phyloP scores from a whole-genome alignment of 1,140 invertebrate genomes.

The Hylaeus volcanicus region DNA sequence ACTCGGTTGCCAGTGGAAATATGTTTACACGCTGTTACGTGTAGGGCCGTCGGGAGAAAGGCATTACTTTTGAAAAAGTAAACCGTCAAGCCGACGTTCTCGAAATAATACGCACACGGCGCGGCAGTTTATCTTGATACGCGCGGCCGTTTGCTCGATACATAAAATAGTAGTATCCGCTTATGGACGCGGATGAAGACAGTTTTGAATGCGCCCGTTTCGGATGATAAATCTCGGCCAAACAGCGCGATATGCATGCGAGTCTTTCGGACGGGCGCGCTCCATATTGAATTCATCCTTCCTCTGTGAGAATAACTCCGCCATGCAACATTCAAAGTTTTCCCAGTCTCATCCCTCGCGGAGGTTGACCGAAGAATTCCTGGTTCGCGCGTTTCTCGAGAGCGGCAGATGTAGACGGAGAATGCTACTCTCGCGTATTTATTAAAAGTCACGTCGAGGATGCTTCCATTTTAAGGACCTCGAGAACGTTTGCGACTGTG shows the following conservation, averaged over 20 bases:
- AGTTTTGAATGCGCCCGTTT: background rate
- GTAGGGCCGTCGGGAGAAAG: background rate
- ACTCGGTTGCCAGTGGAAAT: background rate
- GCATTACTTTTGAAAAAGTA: conserved; percentile 1
- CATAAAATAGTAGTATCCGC: conserved; percentile 1
- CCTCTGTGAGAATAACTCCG: background rate
- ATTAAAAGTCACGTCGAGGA: too few relatives aligned
- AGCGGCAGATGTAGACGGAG: too few relatives aligned
- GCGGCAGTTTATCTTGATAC: conserved; percentile 30
- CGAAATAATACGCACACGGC: conserved; percentile 22
- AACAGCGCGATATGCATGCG: background rate
- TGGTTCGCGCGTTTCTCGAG: too few relatives aligned
- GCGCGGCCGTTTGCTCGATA: conserved; percentile 5
- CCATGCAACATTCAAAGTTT: background rate
- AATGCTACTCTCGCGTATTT: too few relatives aligned
- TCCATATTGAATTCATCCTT: background rate
- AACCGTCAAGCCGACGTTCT: conserved; percentile 14
- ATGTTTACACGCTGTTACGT: background rate
- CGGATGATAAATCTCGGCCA: conserved; percentile 12
- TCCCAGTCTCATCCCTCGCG: background rate
- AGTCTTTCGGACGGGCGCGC: background rate
- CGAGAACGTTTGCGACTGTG: too few relatives aligned
- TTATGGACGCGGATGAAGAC: too few relatives aligned
- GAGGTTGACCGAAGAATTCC: background rate
- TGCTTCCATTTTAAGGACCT: too few relatives aligned